Conservation (phyloP, 2,113 vertebrate species). For the Phylloscopus trochiloides region DNA sequence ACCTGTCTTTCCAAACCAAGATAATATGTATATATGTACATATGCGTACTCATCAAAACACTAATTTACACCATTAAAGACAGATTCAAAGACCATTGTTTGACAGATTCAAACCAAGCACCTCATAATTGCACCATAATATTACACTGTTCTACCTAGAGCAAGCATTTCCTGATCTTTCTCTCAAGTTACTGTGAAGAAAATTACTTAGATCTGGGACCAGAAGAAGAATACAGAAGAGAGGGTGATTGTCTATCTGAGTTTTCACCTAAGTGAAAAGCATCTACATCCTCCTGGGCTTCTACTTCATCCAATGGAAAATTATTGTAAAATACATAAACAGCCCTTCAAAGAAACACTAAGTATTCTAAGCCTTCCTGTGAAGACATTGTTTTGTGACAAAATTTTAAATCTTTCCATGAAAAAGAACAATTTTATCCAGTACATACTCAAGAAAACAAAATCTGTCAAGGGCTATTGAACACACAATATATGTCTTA, state of each 20-base stretch:
- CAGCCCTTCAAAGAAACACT: background rate
- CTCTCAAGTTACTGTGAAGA: background rate
- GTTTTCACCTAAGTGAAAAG: background rate
- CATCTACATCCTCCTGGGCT: rapidly evolving
- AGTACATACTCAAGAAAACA: background rate
- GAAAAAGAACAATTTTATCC: background rate
- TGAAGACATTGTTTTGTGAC: background rate
- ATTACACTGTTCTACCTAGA: background rate
- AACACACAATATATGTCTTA: background rate
- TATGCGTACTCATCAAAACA: background rate
- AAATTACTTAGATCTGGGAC: background rate
- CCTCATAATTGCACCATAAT: background rate
- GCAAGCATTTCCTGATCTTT: background rate
- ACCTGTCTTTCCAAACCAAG: too few relatives aligned
- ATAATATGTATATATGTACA: background rate
- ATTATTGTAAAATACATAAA: background rate
- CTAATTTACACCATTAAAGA: background rate
- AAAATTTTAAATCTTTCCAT: background rate
- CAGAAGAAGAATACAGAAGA: background rate
- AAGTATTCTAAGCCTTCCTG: background rate
- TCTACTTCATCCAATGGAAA: background rate
- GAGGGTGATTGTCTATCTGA: background rate
- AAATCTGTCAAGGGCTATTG: background rate
- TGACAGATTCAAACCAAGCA: background rate
- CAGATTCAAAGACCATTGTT: background rate